Conservation (phyloP, 2,888 invertebrate genomes). For the Darwinula stevensoni region DNA sequence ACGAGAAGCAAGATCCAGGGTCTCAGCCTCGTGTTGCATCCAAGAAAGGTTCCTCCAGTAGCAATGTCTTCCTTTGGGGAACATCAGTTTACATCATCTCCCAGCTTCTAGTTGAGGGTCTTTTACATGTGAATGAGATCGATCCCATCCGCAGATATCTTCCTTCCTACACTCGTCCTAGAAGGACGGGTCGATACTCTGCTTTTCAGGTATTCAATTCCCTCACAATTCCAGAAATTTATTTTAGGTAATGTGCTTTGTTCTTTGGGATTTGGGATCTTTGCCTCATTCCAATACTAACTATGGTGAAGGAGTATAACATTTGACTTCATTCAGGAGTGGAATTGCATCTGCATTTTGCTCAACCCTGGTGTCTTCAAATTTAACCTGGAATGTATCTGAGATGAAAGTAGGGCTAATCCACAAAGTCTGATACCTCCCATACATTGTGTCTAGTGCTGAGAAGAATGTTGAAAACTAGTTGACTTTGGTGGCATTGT, state of each 20-base stretch:
- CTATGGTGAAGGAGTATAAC: neutral
- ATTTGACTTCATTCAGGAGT: neutral
- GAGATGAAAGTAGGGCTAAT: too few relatives aligned
- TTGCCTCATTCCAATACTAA: neutral
- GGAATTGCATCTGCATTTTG: too few relatives aligned
- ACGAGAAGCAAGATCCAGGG: constrained; percentile 36
- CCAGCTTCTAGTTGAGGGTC: constrained; percentile 57
- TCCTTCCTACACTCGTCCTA: constrained; percentile 79
- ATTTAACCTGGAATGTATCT: too few relatives aligned
- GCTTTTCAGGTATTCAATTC: constrained; percentile 55
- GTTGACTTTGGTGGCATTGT: too few relatives aligned
- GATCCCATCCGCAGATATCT: constrained; percentile 83
- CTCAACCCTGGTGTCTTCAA: too few relatives aligned
- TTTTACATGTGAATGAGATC: constrained; percentile 73
- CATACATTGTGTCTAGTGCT: too few relatives aligned
- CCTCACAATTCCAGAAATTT: too few relatives aligned
- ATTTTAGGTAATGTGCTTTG: too few relatives aligned
- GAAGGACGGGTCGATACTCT: constrained; percentile 71
- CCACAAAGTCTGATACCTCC: too few relatives aligned
- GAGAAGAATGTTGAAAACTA: too few relatives aligned
- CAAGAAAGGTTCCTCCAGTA: constrained; percentile 22
- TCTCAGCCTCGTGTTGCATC: constrained; percentile 31
- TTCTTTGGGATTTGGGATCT: neutral
- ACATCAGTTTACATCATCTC: constrained; percentile 85
- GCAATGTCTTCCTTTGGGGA: constrained; percentile 56